Conservation (phyloP, 2,113 vertebrate species). For the Cinclus cinclus region DNA sequence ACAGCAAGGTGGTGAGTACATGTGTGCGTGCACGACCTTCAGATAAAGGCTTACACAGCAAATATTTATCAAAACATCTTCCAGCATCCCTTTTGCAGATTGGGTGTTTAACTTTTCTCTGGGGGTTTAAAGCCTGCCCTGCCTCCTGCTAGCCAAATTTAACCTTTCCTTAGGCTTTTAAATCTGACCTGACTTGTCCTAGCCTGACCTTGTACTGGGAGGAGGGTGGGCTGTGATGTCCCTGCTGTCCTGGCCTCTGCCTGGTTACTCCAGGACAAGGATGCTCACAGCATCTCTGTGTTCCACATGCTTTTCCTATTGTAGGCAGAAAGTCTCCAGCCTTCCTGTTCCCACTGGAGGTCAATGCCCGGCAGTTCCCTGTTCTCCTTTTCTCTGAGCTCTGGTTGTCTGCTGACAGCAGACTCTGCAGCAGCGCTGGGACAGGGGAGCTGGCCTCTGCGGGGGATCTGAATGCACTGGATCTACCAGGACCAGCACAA, state of each 20-base stretch:
- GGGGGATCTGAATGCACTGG: too few species aligned
- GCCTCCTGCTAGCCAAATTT: not conserved
- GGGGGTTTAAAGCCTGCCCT: not conserved
- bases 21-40: not conserved
- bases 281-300: not conserved
- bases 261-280: conserved; percentile 23
- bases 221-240: not conserved
- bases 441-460: not conserved
- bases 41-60: not conserved
- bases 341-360: conserved; percentile 3
- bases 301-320: not conserved
- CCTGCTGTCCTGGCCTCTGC: not conserved
- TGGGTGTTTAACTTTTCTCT: not conserved
- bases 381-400: not conserved
- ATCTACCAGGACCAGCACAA: accelerated
- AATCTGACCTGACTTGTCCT: not conserved
- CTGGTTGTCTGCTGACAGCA: not conserved
- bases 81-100: not conserved
- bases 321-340: not conserved
- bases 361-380: conserved; percentile 22
- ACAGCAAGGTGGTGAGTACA: not conserved
- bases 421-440: not conserved
- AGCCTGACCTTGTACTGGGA: not conserved
- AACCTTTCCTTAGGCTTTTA: not conserved
- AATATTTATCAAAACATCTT: not conserved